Percentiles rank a stretch among this genome's conserved stretches.
phyloP scores from a whole-genome alignment of 1,140 invertebrate genomes.

The Drosophila serrata region DNA sequence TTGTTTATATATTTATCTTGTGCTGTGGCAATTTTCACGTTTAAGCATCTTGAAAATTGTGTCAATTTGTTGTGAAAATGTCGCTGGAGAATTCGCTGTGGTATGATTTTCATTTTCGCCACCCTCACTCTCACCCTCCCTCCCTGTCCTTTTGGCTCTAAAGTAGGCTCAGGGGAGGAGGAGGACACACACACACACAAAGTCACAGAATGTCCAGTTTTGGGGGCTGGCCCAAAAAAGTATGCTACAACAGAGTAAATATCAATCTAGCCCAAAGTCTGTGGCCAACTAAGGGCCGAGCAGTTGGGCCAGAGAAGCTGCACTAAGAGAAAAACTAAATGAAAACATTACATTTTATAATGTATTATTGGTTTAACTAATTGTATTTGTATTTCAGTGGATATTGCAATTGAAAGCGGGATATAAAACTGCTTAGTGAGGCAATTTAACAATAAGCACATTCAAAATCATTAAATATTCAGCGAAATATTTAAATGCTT shows the following conservation, averaged over 20 bases:
- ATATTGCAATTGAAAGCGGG: too few species aligned
- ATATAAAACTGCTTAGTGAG: too few species aligned
- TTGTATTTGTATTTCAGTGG: too few species aligned
- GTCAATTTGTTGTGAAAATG: conserved; percentile 84
- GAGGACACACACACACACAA: not conserved
- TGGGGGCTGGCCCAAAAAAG: conserved; percentile 47
- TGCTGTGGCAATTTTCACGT: conserved; percentile 60
- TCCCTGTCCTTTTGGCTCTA: not conserved
- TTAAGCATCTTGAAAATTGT: conserved; percentile 82
- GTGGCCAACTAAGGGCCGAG: conserved; percentile 21
- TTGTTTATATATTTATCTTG: conserved; percentile 6
- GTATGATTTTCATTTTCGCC: conserved; percentile 64
- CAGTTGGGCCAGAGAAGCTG: not conserved
- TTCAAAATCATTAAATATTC: too few species aligned
- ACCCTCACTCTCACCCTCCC: not conserved
- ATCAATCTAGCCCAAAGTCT: conserved; percentile 63
- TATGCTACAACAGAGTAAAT: conserved; percentile 73
- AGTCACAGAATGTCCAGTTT: conserved; percentile 20
- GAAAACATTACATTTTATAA: not conserved
- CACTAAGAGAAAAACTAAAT: not conserved
- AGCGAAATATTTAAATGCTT: too few species aligned
- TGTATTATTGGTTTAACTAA: too few species aligned
- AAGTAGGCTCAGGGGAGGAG: conserved; percentile 33
- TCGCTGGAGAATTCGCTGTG: conserved; percentile 72
- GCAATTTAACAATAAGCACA: too few species aligned